Base-by-base conservation (phyloP, 1,140 invertebrate genomes). In the Drosophila varians region DNA sequence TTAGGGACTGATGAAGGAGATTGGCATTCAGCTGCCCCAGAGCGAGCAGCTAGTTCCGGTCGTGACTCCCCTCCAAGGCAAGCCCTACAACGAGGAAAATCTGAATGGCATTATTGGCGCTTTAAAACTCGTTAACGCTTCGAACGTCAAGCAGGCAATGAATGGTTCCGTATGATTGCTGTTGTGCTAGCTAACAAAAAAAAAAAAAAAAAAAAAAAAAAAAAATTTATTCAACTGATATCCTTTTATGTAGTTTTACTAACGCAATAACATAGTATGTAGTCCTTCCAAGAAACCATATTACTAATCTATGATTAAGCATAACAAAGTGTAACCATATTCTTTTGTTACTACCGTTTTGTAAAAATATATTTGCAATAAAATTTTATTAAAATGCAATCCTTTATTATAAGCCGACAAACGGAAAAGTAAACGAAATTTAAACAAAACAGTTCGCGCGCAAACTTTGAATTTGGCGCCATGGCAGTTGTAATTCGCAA, bases 121-220 rank as follows among this genome's bases (percentile, higher is more conserved):
- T 2, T 49, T 91, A 12, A 91, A 90, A 38, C 42, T 87, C 21
- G 90, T 90, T 18, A 86, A 78, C 38, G 86, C 80, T 26, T 79
- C 84, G 8, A 91, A 90, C 71, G 77, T 91, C 47, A 65, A 91
- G 54, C 89, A 91, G 65, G 90, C 90, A 19, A 91, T 91, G 42
- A 91, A 91, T 49, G 74, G 88, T 4, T 75, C 83, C 0, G 72
- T 76, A 57, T 87, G 82, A 87, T 47, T 64, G 34, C 48, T 77
- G 56, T 47, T 68, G 43, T 58, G 43, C 28, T 84, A 58, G 28
- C 34, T 55, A n/a, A 55, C 6, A 36, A 40, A 51, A 34, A 66
- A 58, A 38, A 1, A 19, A 18, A 18, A n/a, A 18, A 12, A 38
- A 26, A 36, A 40, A 51, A 42, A 66, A 58, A 36, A 0, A 26